Conservation (phyloP, 1,140 invertebrate genomes). For the Drosophila oshimai region DNA sequence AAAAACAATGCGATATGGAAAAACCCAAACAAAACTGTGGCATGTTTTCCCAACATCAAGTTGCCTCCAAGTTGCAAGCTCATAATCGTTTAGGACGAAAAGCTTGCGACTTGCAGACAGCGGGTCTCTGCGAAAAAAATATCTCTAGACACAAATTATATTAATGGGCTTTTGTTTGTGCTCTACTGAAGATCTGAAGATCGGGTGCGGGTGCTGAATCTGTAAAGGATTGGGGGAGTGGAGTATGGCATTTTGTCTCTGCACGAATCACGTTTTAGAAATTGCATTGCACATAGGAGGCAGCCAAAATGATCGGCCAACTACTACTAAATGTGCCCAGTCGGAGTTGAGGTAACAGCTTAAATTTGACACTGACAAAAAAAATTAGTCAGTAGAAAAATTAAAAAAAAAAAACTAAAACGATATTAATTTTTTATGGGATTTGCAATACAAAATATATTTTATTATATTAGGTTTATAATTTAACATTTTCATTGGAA, state of each 20-base stretch:
- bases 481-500: no score
- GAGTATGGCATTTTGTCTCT: constrained; percentile 61
- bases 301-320: constrained; percentile 33
- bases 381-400: not conserved
- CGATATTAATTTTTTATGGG: not conserved
- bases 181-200: not conserved
- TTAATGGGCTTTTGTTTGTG: constrained; percentile 68
- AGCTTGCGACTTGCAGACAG: not conserved
- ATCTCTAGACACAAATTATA: constrained; percentile 70
- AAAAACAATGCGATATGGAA: constrained; percentile 32
- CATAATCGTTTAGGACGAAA: constrained; percentile 65
- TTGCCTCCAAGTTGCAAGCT: constrained; percentile 36
- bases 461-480: not conserved
- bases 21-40: constrained; percentile 29
- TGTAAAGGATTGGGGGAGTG: not conserved
- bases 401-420: not conserved
- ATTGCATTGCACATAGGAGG: constrained; percentile 66
- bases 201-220: not conserved
- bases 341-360: not conserved
- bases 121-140: constrained; percentile 40
- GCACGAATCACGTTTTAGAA: constrained; percentile 77
- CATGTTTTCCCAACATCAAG: constrained; percentile 54
- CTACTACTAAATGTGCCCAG: constrained; percentile 36
- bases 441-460: not conserved
- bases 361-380: not conserved